phyloP scores from a whole-genome alignment of 2,888 invertebrate species.

The Lasiommata megera region DNA sequence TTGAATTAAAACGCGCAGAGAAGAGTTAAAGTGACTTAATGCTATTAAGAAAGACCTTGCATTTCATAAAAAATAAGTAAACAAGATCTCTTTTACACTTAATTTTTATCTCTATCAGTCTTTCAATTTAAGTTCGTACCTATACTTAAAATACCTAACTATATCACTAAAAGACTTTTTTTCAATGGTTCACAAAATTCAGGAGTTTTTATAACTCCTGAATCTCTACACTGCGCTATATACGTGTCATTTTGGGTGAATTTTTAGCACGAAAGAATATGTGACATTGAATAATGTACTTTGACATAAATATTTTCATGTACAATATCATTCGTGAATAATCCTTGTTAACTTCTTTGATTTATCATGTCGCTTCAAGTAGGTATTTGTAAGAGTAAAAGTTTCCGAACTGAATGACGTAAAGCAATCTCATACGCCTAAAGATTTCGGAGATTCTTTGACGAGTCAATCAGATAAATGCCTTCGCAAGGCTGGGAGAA shows the following conservation, averaged over 20 bases:
- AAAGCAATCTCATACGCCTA: constrained; percentile 14
- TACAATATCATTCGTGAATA: not conserved
- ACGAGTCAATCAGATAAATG: constrained; percentile 24
- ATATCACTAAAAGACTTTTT: too few species aligned
- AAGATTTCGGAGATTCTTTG: constrained; percentile 19
- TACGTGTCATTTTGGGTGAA: not conserved
- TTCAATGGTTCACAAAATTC: too few species aligned
- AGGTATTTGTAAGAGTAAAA: not conserved
- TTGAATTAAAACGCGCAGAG: too few species aligned
- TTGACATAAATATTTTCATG: not conserved
- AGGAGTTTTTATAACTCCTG: too few species aligned
- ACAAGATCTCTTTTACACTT: too few species aligned
- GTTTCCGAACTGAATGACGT: constrained; percentile 11
- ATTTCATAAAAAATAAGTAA: too few species aligned
- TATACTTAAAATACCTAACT: too few species aligned
- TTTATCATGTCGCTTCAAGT: not conserved
- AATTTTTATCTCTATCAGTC: too few species aligned
- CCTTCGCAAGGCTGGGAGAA: constrained; percentile 3
- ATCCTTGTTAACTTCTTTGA: constrained; percentile 3
- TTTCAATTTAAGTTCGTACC: too few species aligned
- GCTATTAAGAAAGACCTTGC: too few species aligned
- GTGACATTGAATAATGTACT: not conserved
- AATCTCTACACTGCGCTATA: too few species aligned
- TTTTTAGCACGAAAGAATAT: not conserved
- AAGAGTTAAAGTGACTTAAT: too few species aligned